These are phyloP conservation scores for Oceanodroma tethys DNA, from an alignment of 2,113 vertebrate genomes.

Conservation along the genomic window DNA sequence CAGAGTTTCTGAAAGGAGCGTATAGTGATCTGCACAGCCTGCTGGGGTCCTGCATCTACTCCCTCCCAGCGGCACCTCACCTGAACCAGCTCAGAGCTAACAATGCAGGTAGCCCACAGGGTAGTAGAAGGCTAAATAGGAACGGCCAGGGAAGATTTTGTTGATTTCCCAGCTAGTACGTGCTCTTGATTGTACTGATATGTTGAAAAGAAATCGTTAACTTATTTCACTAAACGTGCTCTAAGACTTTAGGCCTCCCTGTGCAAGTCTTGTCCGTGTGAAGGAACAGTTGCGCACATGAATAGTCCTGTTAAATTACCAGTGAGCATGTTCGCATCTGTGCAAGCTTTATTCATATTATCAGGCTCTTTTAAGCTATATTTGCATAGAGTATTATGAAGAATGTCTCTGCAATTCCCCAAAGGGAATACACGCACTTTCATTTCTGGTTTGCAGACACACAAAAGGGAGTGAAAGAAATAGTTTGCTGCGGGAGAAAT, in stretches of 20 bases:
- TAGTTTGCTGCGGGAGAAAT: neutral
- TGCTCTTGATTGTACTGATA: neutral
- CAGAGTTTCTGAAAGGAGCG: neutral
- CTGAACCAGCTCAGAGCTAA: neutral
- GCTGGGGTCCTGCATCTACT: neutral
- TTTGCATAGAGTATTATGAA: neutral
- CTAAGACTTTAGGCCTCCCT: neutral
- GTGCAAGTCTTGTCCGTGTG: neutral
- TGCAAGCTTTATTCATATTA: neutral
- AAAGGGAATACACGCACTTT: neutral
- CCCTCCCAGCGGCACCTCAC: rapidly evolving
- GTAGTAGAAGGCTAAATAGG: neutral
- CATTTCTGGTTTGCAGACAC: neutral
- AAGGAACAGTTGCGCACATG: neutral
- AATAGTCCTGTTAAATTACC: neutral
- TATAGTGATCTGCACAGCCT: neutral
- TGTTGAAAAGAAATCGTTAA: neutral
- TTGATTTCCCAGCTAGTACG: neutral
- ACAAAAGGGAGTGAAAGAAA: neutral
- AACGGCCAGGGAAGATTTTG: neutral
- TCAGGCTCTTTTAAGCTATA: neutral
- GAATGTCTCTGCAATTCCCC: neutral
- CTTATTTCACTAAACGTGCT: neutral
- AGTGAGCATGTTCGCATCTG: neutral
- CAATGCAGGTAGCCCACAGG: neutral